Conservation (phyloP, 1,140 invertebrate species). For the Drosophila baimaii region DNA sequence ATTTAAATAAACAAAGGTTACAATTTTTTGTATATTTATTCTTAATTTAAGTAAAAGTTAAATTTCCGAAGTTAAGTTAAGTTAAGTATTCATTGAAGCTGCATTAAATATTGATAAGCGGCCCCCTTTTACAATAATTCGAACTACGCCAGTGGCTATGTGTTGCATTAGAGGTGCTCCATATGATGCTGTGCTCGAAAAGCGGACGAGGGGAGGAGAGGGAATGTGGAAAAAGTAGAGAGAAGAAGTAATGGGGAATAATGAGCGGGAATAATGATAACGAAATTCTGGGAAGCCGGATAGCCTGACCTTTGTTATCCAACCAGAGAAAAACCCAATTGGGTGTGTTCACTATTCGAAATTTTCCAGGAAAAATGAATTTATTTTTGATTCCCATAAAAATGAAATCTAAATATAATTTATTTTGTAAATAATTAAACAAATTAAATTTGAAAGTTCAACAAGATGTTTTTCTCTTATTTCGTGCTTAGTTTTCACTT, state of each 20-base stretch:
- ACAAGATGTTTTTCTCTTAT: not conserved
- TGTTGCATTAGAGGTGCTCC: conserved; percentile 5
- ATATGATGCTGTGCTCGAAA: conserved; percentile 1
- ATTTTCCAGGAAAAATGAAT: conserved; percentile 3
- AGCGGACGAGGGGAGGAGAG: not conserved
- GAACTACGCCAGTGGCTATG: conserved; percentile 2
- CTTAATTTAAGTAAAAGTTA: too few species aligned
- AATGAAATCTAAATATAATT: too few species aligned
- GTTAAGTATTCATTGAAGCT: too few species aligned
- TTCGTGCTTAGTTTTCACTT: not conserved
- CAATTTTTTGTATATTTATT: too few species aligned
- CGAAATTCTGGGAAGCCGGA: conserved; percentile 17
- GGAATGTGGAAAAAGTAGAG: not conserved
- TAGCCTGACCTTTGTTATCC: conserved; percentile 20
- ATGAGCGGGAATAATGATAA: conserved; percentile 10
- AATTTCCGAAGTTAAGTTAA: too few species aligned
- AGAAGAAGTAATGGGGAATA: conserved; percentile 8
- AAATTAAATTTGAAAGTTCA: not conserved
- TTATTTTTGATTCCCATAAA: not conserved
- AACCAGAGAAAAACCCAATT: conserved; percentile 6
- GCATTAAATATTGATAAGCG: not conserved
- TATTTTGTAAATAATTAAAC: not conserved
- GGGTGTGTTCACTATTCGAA: conserved; percentile 1
- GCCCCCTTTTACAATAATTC: not conserved
- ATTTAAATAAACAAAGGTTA: too few species aligned